phyloP scores from a whole-genome alignment of 2,113 vertebrate genomes.

The Oryzias melastigma region DNA sequence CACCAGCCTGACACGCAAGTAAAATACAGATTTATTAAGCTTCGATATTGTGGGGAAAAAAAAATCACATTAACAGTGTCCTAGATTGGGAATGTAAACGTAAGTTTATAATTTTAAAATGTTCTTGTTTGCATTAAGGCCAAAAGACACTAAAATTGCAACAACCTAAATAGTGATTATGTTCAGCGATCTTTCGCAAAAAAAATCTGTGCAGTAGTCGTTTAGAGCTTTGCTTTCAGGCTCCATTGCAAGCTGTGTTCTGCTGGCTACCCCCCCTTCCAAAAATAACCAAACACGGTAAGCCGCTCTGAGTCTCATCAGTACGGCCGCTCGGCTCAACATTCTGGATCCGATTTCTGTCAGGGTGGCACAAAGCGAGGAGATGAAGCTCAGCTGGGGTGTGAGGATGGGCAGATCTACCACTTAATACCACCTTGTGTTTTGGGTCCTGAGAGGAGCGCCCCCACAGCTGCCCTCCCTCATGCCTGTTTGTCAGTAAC shows the following conservation, averaged over 20 bases:
- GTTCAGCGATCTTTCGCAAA: not conserved
- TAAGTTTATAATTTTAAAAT: too few relatives aligned
- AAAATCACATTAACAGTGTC: not conserved
- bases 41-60: too few relatives aligned
- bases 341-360: slow-evolving; percentile 49
- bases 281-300: slow-evolving; percentile 11
- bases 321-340: slow-evolving; percentile 11
- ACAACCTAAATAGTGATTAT: not conserved
- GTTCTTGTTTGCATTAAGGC: too few relatives aligned
- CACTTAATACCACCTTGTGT: slow-evolving; percentile 68
- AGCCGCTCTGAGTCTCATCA: slow-evolving; percentile 17
- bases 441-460: slow-evolving; percentile 72
- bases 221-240: too few relatives aligned
- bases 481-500: slow-evolving; percentile 76
- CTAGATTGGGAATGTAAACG: too few relatives aligned
- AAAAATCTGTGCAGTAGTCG: not conserved
- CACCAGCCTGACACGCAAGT: slow-evolving; percentile 3
- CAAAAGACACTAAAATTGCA: too few relatives aligned
- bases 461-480: slow-evolving; percentile 75
- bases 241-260: not conserved
- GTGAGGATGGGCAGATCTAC: slow-evolving; percentile 52
- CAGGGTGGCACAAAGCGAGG: not conserved
- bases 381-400: slow-evolving; percentile 35
- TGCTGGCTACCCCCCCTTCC: not conserved
- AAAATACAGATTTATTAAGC: slow-evolving; percentile 12